A percentile compares a stretch with the other conserved stretches of the same genome.
Evolutionary conservation across 1,140 invertebrate species (phyloP).

Genomic region (Heliothis subflexa): DNA sequence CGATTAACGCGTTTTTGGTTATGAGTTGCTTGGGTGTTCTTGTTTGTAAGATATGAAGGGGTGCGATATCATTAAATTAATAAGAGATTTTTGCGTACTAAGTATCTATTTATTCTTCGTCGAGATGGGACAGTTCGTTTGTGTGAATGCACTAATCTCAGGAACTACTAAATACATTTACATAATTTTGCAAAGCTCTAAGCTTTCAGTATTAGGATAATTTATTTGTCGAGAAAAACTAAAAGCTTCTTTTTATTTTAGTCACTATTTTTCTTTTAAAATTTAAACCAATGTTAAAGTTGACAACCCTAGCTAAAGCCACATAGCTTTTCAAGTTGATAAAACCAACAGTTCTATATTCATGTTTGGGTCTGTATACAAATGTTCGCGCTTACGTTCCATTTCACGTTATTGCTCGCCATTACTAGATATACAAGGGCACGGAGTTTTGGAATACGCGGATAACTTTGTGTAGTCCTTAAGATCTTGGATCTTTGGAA

Average conservation of each 20-base stretch:
- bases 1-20: conserved; percentile 4
- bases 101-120: no score
- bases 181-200: no score
- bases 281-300: no score
- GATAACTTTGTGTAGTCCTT: not conserved
- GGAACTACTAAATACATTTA: no score
- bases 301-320: not conserved
- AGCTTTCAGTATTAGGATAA: no score
- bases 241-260: no score
- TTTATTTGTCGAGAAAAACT: no score
- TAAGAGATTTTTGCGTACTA: not conserved
- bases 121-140: no score
- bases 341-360: not conserved
- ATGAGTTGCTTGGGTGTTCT: not conserved
- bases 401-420: not conserved
- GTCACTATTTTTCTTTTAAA: no score
- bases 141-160: no score
- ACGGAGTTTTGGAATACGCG: not conserved
- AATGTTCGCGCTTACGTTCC: not conserved
- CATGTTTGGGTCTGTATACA: not conserved
- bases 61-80: not conserved
- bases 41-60: not conserved
- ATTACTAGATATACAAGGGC: not conserved
- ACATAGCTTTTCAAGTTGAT: not conserved
- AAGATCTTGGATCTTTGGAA: conserved; percentile 1